A percentile compares a stretch with the other conserved stretches of the same genome.
Conservation (phyloP, 2,113 vertebrate genomes). For the Macrotus californicus region DNA sequence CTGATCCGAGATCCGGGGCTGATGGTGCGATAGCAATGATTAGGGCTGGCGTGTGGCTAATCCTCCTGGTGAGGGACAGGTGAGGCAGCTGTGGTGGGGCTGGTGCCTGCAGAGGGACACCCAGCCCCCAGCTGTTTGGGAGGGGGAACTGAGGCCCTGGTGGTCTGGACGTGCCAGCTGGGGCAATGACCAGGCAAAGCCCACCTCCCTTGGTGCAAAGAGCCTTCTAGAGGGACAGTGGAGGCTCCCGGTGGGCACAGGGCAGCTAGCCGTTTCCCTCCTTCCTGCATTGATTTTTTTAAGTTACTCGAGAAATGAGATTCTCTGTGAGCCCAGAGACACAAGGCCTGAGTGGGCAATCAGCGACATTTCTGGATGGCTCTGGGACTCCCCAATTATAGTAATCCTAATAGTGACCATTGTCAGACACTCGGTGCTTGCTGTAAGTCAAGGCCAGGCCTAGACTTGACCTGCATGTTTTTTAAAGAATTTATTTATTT, state of each 20-base stretch:
- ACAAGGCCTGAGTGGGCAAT: neutral
- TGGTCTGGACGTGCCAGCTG: fast-evolving
- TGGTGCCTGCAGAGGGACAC: neutral
- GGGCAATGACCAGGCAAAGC: neutral
- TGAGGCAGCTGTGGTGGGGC: neutral
- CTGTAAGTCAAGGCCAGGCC: neutral
- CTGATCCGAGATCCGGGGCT: slow-evolving; percentile 36
- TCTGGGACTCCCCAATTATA: neutral
- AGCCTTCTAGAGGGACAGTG: neutral
- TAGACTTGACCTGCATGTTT: neutral
- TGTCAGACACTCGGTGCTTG: neutral
- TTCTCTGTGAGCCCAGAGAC: neutral
- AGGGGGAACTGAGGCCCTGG: neutral
- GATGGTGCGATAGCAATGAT: slow-evolving; percentile 23
- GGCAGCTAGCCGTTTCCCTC: neutral
- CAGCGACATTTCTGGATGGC: neutral
- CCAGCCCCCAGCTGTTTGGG: neutral
- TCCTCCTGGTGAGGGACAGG: slow-evolving; percentile 63
- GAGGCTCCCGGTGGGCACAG: neutral
- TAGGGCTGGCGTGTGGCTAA: slow-evolving; percentile 43
- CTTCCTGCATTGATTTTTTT: neutral
- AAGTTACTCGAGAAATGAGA: neutral
- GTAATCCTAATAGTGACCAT: too few relatives aligned
- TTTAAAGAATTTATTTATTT: too few relatives aligned
- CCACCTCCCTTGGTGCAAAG: neutral